Percentiles rank a stretch among this genome's conserved stretches.
Evolutionary conservation across 2,888 invertebrate species (phyloP).

Genomic region (Drosophila phalerata): DNA sequence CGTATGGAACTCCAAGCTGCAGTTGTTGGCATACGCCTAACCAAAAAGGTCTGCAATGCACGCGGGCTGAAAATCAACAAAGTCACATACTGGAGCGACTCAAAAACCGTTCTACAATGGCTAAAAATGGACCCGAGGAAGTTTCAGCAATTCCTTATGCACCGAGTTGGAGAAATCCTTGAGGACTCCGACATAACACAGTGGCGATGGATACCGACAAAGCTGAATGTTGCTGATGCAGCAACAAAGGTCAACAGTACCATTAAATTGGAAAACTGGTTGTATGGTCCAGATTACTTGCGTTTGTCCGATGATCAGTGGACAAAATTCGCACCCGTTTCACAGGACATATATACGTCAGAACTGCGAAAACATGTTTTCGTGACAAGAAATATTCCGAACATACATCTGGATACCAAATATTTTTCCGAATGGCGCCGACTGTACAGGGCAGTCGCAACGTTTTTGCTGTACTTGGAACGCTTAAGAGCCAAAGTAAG

Average conservation of each 20-base stretch:
- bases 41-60: not conserved
- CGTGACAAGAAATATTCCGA: not conserved
- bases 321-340: not conserved
- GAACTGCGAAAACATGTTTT: not conserved
- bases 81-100: not conserved
- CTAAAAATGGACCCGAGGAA: not conserved
- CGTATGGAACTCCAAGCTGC: not conserved
- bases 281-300: not conserved
- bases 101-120: not conserved
- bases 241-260: not conserved
- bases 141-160: not conserved
- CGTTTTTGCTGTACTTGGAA: not conserved
- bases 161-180: not conserved
- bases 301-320: not conserved
- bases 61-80: not conserved
- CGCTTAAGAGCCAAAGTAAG: not conserved
- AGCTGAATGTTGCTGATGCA: not conserved
- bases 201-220: conserved; percentile 1
- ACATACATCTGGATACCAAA: not conserved
- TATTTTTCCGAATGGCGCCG: not conserved
- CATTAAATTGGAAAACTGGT: not conserved
- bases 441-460: not conserved
- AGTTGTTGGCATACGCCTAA: not conserved
- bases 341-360: not conserved
- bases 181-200: not conserved